phyloP scores from a whole-genome alignment of 2,113 vertebrate species.

The Pristiophorus japonicus region DNA sequence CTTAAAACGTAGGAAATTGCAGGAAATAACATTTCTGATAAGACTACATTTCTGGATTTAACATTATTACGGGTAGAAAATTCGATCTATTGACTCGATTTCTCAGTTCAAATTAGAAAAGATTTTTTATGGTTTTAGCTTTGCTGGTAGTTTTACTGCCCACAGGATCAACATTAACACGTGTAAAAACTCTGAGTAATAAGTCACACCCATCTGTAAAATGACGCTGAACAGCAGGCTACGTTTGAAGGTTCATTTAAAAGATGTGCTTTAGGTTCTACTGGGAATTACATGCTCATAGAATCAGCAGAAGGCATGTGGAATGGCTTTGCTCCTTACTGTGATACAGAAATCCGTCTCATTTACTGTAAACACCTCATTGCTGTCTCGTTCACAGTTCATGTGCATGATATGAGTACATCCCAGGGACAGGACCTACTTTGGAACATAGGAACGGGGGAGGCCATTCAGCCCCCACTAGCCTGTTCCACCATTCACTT shows the following conservation, averaged over 20 bases:
- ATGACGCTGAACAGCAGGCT: not conserved
- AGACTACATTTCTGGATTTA: not conserved
- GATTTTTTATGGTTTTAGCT: not conserved
- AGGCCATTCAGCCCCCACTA: not conserved
- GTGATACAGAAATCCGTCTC: not conserved
- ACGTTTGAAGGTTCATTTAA: not conserved
- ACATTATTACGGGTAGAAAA: not conserved
- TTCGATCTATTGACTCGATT: not conserved
- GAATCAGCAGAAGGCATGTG: not conserved
- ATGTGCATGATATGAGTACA: not conserved
- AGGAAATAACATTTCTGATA: not conserved
- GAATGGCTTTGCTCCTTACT: not conserved
- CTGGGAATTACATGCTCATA: not conserved
- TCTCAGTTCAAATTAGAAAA: not conserved
- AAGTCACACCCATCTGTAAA: not conserved
- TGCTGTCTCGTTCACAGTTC: not conserved
- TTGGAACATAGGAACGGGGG: not conserved
- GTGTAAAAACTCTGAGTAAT: not conserved
- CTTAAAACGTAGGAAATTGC: not conserved
- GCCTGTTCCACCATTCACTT: not conserved
- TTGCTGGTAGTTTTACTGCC: not conserved
- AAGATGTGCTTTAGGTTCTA: conserved; percentile 10
- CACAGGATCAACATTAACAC: not conserved
- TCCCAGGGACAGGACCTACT: not conserved
- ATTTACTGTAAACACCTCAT: not conserved